Evolutionary conservation across 2,797 vertebrate genomes (phyloP), one percentile per base, ranked within the genome.

Genomic region (Lerista edwardsae): DNA sequence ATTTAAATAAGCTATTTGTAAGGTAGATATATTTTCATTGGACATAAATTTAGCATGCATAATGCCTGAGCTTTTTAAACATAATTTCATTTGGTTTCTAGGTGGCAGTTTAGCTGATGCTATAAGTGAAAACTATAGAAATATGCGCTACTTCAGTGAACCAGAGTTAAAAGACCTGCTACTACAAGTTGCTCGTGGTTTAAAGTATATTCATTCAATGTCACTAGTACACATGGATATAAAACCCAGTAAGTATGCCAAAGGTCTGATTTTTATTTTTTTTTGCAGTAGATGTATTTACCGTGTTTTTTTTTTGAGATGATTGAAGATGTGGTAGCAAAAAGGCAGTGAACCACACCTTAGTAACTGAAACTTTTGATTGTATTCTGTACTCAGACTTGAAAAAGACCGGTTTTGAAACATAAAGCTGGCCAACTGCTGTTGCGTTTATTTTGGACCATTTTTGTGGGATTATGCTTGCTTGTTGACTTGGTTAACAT

Each of bases 161-260:
- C 95, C 97, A 86, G 98, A 99, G 88, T 94, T 99, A 88, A 99
- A 99, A 91, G 98, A 99, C 91, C 94, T 99, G 86, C 96, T 99
- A 84, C 95, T 99, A 82, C 98, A 99, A 88, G 98, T 99, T 89
- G 96, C 97, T 34, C 96, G 97, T 6, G 98, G 98, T 55, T 97
- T 99, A 78, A 98, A 97, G 90, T 99, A 99, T 92, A 98, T 99
- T 94, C 99, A 99, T 95, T 98, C 97, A 1, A 98, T 97, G 86
- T 97, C 97, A 44, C 96, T 99, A 93, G 99, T 99, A 89, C 99
- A 99, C 94, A 99, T 99, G 98, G 99, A 99, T 95, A 99, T 99
- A 95, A 99, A 99, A 90, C 98, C 99, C 73, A 99, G 99, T 99
- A 94, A 97, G 98, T 97, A 89, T 82, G n/a, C 55, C 62, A 84